Evolutionary conservation across 2,797 vertebrate genomes (phyloP).

Genomic region (Gallirallus australis): DNA sequence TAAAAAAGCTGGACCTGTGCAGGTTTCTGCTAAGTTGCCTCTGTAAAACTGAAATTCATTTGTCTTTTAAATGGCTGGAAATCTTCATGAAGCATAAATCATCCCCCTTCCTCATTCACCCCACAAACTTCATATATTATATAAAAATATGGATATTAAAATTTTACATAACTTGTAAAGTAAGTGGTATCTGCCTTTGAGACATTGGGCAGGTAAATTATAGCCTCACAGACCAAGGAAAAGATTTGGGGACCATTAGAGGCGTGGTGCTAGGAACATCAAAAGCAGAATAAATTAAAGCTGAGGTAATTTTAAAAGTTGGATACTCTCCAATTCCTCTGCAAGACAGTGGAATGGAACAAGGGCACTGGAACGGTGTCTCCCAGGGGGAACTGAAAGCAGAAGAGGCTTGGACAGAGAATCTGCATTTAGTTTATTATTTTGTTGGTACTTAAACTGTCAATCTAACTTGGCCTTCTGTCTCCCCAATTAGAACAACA

Average conservation of each 20-base stretch:
- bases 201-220: constrained; percentile 37
- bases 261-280: constrained; percentile 18
- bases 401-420: constrained; percentile 19
- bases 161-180: not conserved
- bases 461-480: constrained; percentile 38
- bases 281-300: constrained; percentile 69
- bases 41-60: not conserved
- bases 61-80: constrained; percentile 19
- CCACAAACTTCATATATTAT: not conserved
- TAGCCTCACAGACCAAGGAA: constrained; percentile 1
- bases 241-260: constrained; percentile 18
- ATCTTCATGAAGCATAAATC: not conserved
- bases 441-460: constrained; percentile 18
- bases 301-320: constrained; percentile 52
- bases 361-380: constrained; percentile 50
- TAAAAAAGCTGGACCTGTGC: not conserved
- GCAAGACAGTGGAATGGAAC: constrained; percentile 8
- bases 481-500: constrained; percentile 43
- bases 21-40: constrained; percentile 23
- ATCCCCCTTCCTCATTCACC: not conserved
- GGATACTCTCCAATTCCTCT: constrained; percentile 37
- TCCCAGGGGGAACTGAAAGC: constrained; percentile 31
- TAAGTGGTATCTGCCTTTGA: constrained; percentile 35
- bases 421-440: constrained; percentile 48
- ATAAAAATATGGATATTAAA: constrained; percentile 47